phyloP scores from a whole-genome alignment of 2,113 vertebrate genomes.

The Zootoca vivipara region DNA sequence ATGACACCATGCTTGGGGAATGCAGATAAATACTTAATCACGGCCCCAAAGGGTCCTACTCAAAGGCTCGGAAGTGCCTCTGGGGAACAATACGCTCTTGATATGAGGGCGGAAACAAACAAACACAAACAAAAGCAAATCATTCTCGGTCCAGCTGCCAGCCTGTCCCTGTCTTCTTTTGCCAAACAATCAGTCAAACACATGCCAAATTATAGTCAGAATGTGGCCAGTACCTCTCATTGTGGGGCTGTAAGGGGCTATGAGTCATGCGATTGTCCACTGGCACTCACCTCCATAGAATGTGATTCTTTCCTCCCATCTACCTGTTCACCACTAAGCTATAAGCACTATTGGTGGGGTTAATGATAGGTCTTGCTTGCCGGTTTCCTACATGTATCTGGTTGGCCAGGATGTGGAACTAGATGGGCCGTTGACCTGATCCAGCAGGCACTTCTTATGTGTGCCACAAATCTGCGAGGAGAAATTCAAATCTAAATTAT shows the following conservation, averaged over 20 bases:
- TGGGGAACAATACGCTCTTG: constrained; percentile 14
- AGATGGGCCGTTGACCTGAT: too few relatives aligned
- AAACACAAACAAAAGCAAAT: background rate
- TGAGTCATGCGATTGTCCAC: background rate
- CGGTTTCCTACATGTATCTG: too few relatives aligned
- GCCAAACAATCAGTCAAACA: background rate
- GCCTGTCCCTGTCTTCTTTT: background rate
- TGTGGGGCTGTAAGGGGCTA: background rate
- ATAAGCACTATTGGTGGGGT: background rate
- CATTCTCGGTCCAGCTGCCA: background rate
- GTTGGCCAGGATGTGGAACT: too few relatives aligned
- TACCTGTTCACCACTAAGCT: background rate
- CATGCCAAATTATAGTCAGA: too few relatives aligned
- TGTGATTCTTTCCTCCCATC: background rate
- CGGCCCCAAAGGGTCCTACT: background rate
- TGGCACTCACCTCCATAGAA: background rate
- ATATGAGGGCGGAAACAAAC: background rate
- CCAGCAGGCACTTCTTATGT: too few relatives aligned
- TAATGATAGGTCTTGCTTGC: background rate
- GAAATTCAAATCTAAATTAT: background rate
- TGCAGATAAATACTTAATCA: constrained; percentile 28
- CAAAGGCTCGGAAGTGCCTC: background rate
- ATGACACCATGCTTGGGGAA: rapidly evolving
- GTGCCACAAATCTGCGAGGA: background rate
- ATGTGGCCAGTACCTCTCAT: background rate